A percentile compares a stretch with the other conserved stretches of the same genome.
These are phyloP conservation scores for Physella acuta DNA, from an alignment of 1,140 invertebrate species.

Conservation along the genomic window DNA sequence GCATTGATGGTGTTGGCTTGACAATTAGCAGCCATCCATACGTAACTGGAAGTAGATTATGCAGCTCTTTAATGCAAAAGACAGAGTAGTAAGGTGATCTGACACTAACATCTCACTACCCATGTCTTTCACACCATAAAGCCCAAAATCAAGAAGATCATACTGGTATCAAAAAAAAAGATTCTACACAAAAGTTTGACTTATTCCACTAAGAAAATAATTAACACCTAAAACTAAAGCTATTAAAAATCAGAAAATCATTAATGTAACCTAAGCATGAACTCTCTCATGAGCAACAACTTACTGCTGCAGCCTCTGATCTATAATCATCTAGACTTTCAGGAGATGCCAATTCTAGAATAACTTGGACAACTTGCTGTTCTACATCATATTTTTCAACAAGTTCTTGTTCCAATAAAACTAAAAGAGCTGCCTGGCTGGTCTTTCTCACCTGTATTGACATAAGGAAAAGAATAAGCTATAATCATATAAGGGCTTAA, in stretches of 20 bases:
- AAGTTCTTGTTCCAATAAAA: slow-evolving; percentile 67
- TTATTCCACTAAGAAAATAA: no score
- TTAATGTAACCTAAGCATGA: no score
- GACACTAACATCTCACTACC: slow-evolving; percentile 83
- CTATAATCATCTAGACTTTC: slow-evolving; percentile 63
- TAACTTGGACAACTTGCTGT: slow-evolving; percentile 66
- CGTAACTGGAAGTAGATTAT: no score
- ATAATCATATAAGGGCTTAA: no score
- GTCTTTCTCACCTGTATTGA: slow-evolving; percentile 67
- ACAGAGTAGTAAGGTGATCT: slow-evolving; percentile 87
- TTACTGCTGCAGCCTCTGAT: slow-evolving; percentile 64
- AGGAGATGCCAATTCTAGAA: slow-evolving; percentile 61
- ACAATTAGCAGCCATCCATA: neutral
- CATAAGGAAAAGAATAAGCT: neutral
- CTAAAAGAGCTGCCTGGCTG: slow-evolving; percentile 67
- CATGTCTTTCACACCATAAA: slow-evolving; percentile 80
- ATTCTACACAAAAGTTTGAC: no score
- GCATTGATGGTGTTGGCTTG: slow-evolving; percentile 66
- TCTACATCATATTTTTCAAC: slow-evolving; percentile 66
- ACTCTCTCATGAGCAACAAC: slow-evolving; percentile 46
- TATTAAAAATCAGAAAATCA: no score
- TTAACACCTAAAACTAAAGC: slow-evolving; percentile 1
- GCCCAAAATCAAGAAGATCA: no score
- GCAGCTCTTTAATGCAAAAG: slow-evolving; percentile 70
- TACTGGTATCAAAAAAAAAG: no score